These are phyloP conservation scores for Lymantria monacha DNA, from an alignment of 2,888 invertebrate genomes.

Conservation along the genomic window DNA sequence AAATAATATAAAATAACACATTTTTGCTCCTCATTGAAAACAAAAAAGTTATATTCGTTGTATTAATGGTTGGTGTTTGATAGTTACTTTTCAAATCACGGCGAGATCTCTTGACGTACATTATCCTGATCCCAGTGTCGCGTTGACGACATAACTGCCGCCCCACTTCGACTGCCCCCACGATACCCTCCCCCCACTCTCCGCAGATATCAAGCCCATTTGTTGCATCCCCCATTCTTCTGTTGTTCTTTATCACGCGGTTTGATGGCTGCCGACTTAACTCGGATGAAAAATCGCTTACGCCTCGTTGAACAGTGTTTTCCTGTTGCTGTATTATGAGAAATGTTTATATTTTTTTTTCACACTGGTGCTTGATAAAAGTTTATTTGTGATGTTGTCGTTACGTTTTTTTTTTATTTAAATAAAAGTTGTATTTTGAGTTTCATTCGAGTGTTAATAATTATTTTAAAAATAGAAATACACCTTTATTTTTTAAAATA, in stretches of 20 bases:
- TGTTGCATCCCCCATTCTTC: conserved; percentile 16
- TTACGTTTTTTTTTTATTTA: too few relatives aligned
- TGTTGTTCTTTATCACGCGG: conserved; percentile 29
- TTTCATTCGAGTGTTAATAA: too few relatives aligned
- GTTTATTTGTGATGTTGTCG: not conserved
- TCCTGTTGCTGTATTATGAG: conserved; percentile 15
- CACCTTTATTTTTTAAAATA: too few relatives aligned
- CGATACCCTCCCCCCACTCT: not conserved
- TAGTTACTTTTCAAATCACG: conserved; percentile 15
- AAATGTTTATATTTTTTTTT: not conserved
- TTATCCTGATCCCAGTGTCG: conserved; percentile 7
- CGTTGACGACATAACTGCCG: conserved; percentile 15
- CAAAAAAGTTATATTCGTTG: conserved; percentile 6
- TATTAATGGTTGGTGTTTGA: conserved; percentile 14
- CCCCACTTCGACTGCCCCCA: not conserved
- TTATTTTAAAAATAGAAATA: too few relatives aligned
- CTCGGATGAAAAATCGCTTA: conserved; percentile 35
- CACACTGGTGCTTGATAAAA: not conserved
- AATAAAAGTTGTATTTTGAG: too few relatives aligned
- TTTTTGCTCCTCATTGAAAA: too few relatives aligned
- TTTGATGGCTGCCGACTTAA: conserved; percentile 25
- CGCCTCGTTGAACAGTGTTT: conserved; percentile 26
- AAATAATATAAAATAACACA: too few relatives aligned
- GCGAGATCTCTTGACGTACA: conserved; percentile 6
- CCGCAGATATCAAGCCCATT: conserved; percentile 14